A percentile compares a stretch with the other conserved stretches of the same genome.
Conservation (phyloP, 2,888 invertebrate species). For the Agrotis ipsilon region DNA sequence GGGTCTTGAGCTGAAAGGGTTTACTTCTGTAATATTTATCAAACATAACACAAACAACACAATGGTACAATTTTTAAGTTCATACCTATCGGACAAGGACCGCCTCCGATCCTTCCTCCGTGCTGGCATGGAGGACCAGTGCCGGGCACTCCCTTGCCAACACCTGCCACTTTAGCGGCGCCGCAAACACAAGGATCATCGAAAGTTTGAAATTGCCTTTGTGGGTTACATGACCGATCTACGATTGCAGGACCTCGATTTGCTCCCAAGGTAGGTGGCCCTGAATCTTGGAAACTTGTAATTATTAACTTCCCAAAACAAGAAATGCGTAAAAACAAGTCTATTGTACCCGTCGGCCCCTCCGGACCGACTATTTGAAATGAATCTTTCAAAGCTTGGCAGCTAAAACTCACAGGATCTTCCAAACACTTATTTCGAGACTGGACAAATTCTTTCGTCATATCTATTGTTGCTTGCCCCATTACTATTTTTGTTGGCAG, state of each 20-base stretch:
- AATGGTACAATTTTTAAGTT: background rate
- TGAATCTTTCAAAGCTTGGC: constrained; percentile 92
- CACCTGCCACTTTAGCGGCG: constrained; percentile 67
- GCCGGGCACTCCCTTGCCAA: constrained; percentile 43
- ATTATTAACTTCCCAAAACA: constrained; percentile 93
- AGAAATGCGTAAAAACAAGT: constrained; percentile 92
- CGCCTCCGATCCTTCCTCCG: constrained; percentile 57
- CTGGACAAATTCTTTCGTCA: constrained; percentile 91
- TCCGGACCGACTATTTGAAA: constrained; percentile 90
- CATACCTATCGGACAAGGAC: constrained; percentile 78
- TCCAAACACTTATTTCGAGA: constrained; percentile 87
- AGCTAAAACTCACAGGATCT: constrained; percentile 87
- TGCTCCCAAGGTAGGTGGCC: constrained; percentile 74
- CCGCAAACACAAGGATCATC: constrained; percentile 85
- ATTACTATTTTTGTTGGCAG: constrained; percentile 92
- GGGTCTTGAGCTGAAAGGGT: constrained; percentile 73
- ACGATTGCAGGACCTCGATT: constrained; percentile 70
- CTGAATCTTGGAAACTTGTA: constrained; percentile 92
- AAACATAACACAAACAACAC: background rate
- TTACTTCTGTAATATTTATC: background rate
- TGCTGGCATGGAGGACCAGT: constrained; percentile 58
- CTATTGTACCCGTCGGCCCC: constrained; percentile 91
- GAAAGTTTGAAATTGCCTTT: constrained; percentile 75
- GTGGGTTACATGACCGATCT: constrained; percentile 83
- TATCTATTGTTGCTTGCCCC: constrained; percentile 91